Percentiles rank a stretch among this genome's conserved stretches.
Conservation (phyloP, 2,113 vertebrate genomes). For the Dicentrarchus labrax region DNA sequence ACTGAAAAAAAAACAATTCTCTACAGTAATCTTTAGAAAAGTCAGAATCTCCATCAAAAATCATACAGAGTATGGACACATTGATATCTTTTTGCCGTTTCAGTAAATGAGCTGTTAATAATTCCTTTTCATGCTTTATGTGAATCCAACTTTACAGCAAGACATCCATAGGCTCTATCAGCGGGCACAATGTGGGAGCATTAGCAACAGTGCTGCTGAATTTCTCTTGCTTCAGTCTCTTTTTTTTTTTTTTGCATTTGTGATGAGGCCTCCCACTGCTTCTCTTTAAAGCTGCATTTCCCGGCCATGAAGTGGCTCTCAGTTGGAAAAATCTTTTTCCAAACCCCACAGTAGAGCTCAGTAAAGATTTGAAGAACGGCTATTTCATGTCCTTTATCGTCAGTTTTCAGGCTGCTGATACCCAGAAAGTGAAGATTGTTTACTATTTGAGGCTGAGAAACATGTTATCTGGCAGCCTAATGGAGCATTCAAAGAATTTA, state of each 20-base stretch:
- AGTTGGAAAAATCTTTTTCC: conserved; percentile 31
- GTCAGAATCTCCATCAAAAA: conserved; percentile 32
- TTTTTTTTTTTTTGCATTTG: conserved; percentile 33
- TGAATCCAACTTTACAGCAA: conserved; percentile 8
- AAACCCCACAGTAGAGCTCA: conserved; percentile 26
- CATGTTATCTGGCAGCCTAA: conserved; percentile 57
- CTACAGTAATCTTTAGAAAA: neutral
- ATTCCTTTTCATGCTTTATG: conserved; percentile 43
- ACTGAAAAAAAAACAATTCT: neutral
- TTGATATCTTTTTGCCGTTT: conserved; percentile 13
- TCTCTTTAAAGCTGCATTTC: conserved; percentile 54
- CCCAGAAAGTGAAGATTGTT: conserved; percentile 39
- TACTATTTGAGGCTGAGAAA: conserved; percentile 47
- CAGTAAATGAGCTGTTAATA: conserved; percentile 52
- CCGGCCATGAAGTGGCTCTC: conserved; percentile 51
- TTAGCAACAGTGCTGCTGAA: conserved; percentile 45
- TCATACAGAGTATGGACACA: conserved; percentile 1
- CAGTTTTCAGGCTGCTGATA: conserved; percentile 55
- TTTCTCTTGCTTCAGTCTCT: conserved; percentile 21
- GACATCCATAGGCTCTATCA: conserved; percentile 40
- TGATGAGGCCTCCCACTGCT: conserved; percentile 64
- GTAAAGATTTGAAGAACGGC: conserved; percentile 46
- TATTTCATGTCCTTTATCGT: conserved; percentile 65
- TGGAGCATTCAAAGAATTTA: conserved; percentile 33
- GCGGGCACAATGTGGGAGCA: conserved; percentile 26